Evolutionary conservation across 2,888 invertebrate genomes (phyloP).

Genomic region (Terebella lapidaria): DNA sequence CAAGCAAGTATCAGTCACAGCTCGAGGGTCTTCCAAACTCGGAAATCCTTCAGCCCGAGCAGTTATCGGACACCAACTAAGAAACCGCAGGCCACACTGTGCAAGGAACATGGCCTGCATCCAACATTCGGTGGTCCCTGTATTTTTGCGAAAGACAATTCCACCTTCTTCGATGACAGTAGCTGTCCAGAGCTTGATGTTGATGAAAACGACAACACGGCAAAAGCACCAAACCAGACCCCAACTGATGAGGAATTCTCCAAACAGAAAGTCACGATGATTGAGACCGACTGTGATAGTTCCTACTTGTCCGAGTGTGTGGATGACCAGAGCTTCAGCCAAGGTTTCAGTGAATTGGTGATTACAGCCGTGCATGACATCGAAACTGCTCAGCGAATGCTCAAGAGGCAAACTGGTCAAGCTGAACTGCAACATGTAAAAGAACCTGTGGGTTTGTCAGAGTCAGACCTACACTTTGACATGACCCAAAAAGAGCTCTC

Average conservation of each 20-base stretch:
- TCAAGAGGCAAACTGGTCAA: constrained; percentile 22
- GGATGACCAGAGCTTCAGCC: constrained; percentile 13
- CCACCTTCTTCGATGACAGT: constrained; percentile 4
- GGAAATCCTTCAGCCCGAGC: background rate
- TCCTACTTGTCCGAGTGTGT: constrained; percentile 22
- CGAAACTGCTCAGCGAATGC: constrained; percentile 15
- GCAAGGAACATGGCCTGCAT: constrained; percentile 23
- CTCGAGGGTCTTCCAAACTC: too few relatives aligned
- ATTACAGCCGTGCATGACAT: too few relatives aligned
- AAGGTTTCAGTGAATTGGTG: background rate
- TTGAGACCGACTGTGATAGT: constrained; percentile 24
- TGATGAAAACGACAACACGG: constrained; percentile 1
- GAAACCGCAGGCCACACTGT: constrained; percentile 7
- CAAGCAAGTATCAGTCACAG: too few relatives aligned
- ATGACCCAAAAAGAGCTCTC: constrained; percentile 18
- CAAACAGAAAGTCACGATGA: background rate
- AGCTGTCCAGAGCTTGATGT: background rate
- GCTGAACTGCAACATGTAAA: constrained; percentile 3
- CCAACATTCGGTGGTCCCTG: constrained; percentile 22
- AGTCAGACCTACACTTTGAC: constrained; percentile 19
- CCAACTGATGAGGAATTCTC: too few relatives aligned
- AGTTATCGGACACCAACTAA: background rate
- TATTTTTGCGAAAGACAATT: constrained; percentile 19
- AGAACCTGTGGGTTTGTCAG: constrained; percentile 19
- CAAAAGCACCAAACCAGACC: too few relatives aligned